phyloP scores from a whole-genome alignment of 2,888 invertebrate genomes.

The Nineta flava region DNA sequence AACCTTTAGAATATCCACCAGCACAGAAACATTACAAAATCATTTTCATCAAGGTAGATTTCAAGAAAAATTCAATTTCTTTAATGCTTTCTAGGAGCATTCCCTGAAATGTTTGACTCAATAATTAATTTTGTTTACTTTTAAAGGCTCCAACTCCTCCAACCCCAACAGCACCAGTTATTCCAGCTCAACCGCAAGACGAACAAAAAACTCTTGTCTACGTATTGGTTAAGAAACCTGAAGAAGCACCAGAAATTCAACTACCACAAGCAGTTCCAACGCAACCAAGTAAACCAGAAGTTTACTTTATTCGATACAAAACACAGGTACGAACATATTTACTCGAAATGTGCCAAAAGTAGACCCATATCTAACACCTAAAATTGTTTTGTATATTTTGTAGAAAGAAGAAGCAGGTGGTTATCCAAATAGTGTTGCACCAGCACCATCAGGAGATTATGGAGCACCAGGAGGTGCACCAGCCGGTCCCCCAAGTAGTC shows the following conservation, averaged over 20 bases:
- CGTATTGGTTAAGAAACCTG: constrained; percentile 78
- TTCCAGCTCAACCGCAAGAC: constrained; percentile 66
- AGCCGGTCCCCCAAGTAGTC: constrained; percentile 29
- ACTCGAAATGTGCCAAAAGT: neutral
- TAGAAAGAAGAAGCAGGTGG: constrained; percentile 18
- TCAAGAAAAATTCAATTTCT: neutral
- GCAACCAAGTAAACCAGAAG: constrained; percentile 77
- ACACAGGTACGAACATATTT: constrained; percentile 42
- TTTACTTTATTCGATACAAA: constrained; percentile 81
- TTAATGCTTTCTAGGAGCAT: neutral
- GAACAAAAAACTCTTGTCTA: constrained; percentile 82
- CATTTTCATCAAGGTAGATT: constrained; percentile 57
- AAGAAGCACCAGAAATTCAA: constrained; percentile 62
- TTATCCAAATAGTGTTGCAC: constrained; percentile 26
- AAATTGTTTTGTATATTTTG: neutral
- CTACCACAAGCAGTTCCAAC: constrained; percentile 70
- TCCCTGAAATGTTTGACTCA: neutral
- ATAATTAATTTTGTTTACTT: constrained; percentile 41
- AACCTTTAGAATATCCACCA: constrained; percentile 33
- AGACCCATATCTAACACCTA: neutral
- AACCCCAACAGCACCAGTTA: constrained; percentile 64
- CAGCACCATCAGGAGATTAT: constrained; percentile 30
- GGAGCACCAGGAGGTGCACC: constrained; percentile 27
- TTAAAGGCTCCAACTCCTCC: constrained; percentile 76
- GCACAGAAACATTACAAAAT: constrained; percentile 75